Evolutionary conservation across 2,888 invertebrate species (phyloP).

Genomic region (Dolichopus griseipennis): DNA sequence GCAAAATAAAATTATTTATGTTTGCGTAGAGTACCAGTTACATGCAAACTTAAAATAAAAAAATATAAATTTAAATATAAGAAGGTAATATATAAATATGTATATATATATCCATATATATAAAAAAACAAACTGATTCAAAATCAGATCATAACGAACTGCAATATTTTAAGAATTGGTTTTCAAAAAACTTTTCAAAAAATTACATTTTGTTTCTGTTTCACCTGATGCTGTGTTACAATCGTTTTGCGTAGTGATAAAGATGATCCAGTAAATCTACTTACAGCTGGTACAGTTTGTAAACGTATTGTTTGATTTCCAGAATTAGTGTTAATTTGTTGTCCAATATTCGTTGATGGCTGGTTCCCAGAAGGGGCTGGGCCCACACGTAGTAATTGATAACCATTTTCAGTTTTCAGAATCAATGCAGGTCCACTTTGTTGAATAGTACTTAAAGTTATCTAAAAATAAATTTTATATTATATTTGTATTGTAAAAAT

Average conservation of each 20-base stretch:
- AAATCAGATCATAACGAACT: background rate
- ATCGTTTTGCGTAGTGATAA: constrained; percentile 54
- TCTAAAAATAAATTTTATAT: constrained; percentile 48
- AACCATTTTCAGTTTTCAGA: constrained; percentile 94
- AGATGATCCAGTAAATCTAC: constrained; percentile 60
- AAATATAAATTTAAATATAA: background rate
- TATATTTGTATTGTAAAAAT: constrained; percentile 17
- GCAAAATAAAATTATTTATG: constrained; percentile 5
- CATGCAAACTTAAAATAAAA: background rate
- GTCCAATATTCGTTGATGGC: constrained; percentile 36
- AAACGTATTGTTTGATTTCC: constrained; percentile 69
- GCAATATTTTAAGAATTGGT: background rate
- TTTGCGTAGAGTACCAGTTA: background rate
- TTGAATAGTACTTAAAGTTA: constrained; percentile 81
- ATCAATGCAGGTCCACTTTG: constrained; percentile 81
- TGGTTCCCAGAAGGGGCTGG: constrained; percentile 59
- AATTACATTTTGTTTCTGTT: constrained; percentile 42
- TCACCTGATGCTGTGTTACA: constrained; percentile 43
- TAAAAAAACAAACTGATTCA: background rate
- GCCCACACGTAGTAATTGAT: constrained; percentile 83
- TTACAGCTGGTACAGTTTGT: constrained; percentile 80
- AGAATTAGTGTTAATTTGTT: constrained; percentile 47
- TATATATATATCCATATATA: background rate
- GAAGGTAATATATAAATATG: background rate
- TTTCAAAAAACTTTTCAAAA: constrained; percentile 15